phyloP scores from a whole-genome alignment of 2,113 vertebrate species.

The Strix uralensis region DNA sequence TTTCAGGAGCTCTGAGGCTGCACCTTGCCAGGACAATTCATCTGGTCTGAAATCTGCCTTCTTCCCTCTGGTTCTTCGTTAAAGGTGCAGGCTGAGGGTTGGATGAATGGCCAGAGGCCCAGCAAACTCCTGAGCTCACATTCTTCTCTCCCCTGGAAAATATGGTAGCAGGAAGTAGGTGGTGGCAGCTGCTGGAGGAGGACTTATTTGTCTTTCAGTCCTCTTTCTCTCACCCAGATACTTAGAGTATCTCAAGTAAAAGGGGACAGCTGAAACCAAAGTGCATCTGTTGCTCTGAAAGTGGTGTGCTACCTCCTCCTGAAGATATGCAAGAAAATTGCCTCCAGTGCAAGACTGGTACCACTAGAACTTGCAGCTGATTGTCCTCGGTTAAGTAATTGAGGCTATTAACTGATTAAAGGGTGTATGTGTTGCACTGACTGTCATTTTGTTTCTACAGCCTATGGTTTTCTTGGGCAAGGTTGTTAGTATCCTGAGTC shows the following conservation, averaged over 20 bases:
- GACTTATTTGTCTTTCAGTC: neutral
- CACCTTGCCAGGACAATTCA: neutral
- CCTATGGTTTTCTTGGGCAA: neutral
- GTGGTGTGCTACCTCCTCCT: rapidly evolving
- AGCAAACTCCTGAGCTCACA: neutral
- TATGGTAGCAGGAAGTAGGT: neutral
- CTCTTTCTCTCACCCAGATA: neutral
- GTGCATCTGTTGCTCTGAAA: neutral
- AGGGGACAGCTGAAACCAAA: neutral
- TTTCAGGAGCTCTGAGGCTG: neutral
- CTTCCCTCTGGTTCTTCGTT: neutral
- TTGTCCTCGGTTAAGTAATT: neutral
- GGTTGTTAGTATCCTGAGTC: neutral
- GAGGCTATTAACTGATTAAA: neutral
- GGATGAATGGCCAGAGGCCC: neutral
- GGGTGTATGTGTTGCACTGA: neutral
- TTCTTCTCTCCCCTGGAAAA: neutral
- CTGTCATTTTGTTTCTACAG: neutral
- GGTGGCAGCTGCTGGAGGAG: neutral
- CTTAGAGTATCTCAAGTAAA: neutral
- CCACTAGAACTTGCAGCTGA: neutral
- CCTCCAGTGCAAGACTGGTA: neutral
- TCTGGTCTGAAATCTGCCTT: neutral
- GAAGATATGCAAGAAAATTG: neutral
- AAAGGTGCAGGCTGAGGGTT: neutral